Evolutionary conservation across 2,113 vertebrate species (phyloP).

Genomic region (Phyllopteryx taeniolatus): DNA sequence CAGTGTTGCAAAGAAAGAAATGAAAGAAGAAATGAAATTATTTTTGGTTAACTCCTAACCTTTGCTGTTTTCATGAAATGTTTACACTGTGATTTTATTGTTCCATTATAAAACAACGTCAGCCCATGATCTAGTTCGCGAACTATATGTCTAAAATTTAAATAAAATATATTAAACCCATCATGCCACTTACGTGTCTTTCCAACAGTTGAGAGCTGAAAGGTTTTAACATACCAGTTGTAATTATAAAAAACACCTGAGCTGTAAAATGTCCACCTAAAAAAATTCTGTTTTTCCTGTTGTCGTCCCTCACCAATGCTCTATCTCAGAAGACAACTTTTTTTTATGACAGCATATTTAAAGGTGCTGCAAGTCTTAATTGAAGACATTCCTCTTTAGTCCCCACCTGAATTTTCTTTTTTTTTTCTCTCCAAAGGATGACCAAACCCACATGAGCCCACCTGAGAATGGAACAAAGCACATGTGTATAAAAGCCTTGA

Average conservation of each 20-base stretch:
- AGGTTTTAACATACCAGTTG: neutral
- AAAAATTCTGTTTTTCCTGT: neutral
- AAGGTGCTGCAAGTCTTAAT: constrained; percentile 14
- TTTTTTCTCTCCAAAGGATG: neutral
- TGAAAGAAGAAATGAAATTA: too few relatives aligned
- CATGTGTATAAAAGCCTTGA: constrained; percentile 26
- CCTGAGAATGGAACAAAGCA: constrained; percentile 28
- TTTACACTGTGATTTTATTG: too few relatives aligned
- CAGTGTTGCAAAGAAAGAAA: too few relatives aligned
- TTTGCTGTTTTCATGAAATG: too few relatives aligned
- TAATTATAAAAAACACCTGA: neutral
- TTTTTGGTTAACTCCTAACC: too few relatives aligned
- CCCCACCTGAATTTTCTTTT: constrained; percentile 40
- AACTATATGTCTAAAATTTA: neutral
- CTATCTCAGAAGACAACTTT: neutral
- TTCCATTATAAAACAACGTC: too few relatives aligned
- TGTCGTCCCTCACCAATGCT: neutral
- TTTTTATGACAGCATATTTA: constrained; percentile 7
- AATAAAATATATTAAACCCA: neutral
- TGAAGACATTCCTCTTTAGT: constrained; percentile 18
- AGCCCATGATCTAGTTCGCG: neutral
- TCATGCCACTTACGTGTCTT: too few relatives aligned
- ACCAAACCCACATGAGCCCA: constrained; percentile 30
- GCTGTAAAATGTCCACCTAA: constrained; percentile 9
- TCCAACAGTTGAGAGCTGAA: neutral